Conservation (phyloP, 2,113 vertebrate genomes). For the Meriones unguiculatus region DNA sequence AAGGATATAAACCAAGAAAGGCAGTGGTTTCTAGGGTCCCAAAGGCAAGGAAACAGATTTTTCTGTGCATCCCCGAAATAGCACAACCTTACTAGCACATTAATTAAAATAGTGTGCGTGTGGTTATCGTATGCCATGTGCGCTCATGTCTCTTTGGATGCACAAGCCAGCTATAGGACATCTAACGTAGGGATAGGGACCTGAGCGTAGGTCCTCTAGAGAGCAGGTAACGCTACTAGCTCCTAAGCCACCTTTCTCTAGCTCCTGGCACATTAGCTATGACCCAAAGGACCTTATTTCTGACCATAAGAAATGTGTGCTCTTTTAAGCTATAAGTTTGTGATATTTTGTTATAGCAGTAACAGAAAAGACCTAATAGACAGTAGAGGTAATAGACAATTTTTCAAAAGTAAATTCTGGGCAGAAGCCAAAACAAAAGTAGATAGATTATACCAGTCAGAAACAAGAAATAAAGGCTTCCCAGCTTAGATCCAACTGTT, state of each 20-base stretch:
- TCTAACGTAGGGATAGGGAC: too few relatives aligned
- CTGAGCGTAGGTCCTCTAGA: too few relatives aligned
- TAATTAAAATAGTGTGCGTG: not conserved
- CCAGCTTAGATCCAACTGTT: not conserved
- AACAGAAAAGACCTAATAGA: not conserved
- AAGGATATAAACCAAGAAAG: not conserved
- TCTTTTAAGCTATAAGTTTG: not conserved
- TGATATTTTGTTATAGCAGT: constrained; percentile 32
- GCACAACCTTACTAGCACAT: not conserved
- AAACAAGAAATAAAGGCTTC: not conserved
- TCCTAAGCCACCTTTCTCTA: not conserved
- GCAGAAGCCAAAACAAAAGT: constrained; percentile 5
- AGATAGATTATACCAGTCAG: not conserved
- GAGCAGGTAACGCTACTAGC: not conserved
- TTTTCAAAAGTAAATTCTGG: not conserved
- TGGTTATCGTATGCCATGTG: too few relatives aligned
- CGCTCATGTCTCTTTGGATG: not conserved
- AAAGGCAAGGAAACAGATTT: constrained; percentile 8
- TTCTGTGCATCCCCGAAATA: not conserved
- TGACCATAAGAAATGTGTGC: not conserved
- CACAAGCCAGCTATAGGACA: too few relatives aligned
- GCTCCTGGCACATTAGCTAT: not conserved
- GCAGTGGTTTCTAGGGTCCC: not conserved
- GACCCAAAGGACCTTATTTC: not conserved
- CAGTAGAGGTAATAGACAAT: not conserved